Base-by-base conservation (phyloP, 2,113 vertebrate genomes). In the Coturnix japonica region DNA sequence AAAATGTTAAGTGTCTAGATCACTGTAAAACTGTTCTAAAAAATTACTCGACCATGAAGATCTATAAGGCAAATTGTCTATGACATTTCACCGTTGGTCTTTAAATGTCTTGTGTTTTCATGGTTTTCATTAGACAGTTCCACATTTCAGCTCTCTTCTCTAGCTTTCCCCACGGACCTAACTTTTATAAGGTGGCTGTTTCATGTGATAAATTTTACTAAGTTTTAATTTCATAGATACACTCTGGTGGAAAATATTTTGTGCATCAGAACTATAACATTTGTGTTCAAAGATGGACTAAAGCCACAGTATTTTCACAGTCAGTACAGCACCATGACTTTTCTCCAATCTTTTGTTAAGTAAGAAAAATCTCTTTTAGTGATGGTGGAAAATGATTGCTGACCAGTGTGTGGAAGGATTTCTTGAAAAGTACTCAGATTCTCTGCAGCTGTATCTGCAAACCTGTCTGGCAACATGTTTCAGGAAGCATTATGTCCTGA, bases 21-120 rank as follows among this genome's bases (percentile, higher is more conserved):
- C 7, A 13, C 35, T 2, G 0, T 53, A 67, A 87, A 82, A 23
- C 20, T 63, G 14, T 59, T 90, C 51, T 21, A 63, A 78, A 85
- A 39, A 20, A n/a, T 53, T 75, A 44, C 2, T 67, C 17, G 37
- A 0, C 2, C 49, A 60, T 22, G 59, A 30, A 12, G 0, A 20
- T 67, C 66, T 63, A 25, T 30, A 65, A 56, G 6, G 4, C 6
- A 93, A 67, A 59, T 17, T 7, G 26, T 28, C 3, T 49, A 31
- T 39, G n/a, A 28, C 43, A 67, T 77, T 90, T 86, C 23, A 53
- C 9, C 8, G 30, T 14, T 35, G 15, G 14, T 47, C 69, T 70
- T 80, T 65, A 69, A 79, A 59, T 35, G 11, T 33, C 37, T 47
- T 87, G 13, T 11, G 23, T 89, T 81, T 63, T 53, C 31, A 5